A percentile compares a stretch with the other conserved stretches of the same genome.
Conservation (phyloP, 2,888 invertebrate genomes). For the Phasia obesa region DNA sequence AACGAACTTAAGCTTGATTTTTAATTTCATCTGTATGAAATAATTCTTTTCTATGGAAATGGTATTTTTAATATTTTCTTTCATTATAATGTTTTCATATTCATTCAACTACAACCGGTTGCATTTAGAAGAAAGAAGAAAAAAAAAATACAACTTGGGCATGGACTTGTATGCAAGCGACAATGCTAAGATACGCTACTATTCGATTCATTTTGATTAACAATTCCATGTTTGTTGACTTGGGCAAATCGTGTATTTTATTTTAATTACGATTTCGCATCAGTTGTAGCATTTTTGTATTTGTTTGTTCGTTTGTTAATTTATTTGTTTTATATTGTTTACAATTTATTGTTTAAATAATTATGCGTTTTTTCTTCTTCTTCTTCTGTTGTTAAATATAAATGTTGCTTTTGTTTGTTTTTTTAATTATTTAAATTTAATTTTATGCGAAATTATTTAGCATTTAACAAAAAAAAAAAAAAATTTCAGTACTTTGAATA, state of each 20-base stretch:
- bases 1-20: too few relatives aligned
- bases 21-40: too few relatives aligned
- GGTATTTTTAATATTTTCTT: slow-evolving; percentile 8
- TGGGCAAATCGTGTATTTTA: slow-evolving; percentile 25
- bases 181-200: background rate
- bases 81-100: slow-evolving; percentile 14
- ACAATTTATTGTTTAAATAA: slow-evolving; percentile 11
- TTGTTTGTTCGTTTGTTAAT: too few relatives aligned
- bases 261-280: slow-evolving; percentile 36
- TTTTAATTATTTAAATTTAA: slow-evolving; percentile 1
- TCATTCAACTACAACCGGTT: slow-evolving; percentile 31
- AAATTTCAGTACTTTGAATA: background rate
- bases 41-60: slow-evolving; percentile 8
- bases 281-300: too few relatives aligned
- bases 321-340: background rate
- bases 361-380: slow-evolving; percentile 19
- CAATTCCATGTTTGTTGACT: slow-evolving; percentile 30
- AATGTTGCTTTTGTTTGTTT: background rate
- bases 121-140: background rate
- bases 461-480: background rate
- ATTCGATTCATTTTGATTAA: slow-evolving; percentile 13
- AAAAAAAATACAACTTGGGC: slow-evolving; percentile 3
- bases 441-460: background rate
- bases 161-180: background rate
- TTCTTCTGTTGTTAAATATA: background rate